Evolutionary conservation across 2,113 vertebrate genomes (phyloP), one percentile per base, ranked within the genome.

Genomic region (Microtus ochrogaster): DNA sequence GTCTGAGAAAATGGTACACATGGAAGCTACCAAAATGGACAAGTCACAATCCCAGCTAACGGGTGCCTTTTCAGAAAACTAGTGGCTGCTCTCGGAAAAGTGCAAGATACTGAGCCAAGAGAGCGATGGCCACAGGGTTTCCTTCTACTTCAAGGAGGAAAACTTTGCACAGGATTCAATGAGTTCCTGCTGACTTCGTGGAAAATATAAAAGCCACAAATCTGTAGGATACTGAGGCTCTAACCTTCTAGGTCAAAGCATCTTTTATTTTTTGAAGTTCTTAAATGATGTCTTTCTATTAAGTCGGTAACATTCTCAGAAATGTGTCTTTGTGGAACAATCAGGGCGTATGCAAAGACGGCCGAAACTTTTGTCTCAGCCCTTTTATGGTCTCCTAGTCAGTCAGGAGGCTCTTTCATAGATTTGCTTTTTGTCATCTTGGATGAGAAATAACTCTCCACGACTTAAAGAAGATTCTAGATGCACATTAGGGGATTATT

Each of bases 1-100:
- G 81, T 79, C 77, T 90, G 49, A 82, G 76, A 92, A 94, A 94
- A 95, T 61, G 26, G 90, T 92, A 90, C 41, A 72, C 52, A 92
- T 41, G 94, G 17, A 85, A 92, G 49, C 66, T 81, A 95, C 66
- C 39, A 81, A 94, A 95, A 93, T 33, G 94, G 73, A 55, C 68
- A 82, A 92, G 70, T 92, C 22, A 52, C 49, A 52, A 52, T 52
- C 13, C 13, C 22, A 68, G 66, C 7, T 96, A 90, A 95, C 30
- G 76, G 21, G 65, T 14, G 44, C 21, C 22, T 87, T 61, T 77
- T 70, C 73, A 82, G n/a, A 89, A 94, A 94, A 87, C 58, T 61
- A 9, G 10, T 49, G 33, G 63, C 47, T 79, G 41, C 36, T 91
- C 61, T 89, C 49, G 66, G 66, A 63, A 68, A 95, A 91, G 94